These are phyloP conservation scores for Saxidomus purpurata DNA, from an alignment of 1,140 invertebrate genomes.

Conservation along the genomic window DNA sequence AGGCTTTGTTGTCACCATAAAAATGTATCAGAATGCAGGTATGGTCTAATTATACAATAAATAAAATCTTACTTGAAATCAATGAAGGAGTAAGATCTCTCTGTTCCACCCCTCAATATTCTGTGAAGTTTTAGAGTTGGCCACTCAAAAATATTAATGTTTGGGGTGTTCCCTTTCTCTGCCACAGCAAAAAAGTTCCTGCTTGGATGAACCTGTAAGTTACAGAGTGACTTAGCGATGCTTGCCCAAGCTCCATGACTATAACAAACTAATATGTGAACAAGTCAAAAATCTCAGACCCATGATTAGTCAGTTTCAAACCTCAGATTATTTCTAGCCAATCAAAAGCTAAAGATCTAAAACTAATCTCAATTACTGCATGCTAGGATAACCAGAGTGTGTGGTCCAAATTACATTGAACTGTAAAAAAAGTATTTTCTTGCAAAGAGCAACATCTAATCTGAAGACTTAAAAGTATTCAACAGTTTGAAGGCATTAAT, in stretches of 20 bases:
- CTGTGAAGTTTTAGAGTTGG: constrained; percentile 91
- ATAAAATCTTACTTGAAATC: constrained; percentile 90
- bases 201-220: constrained; percentile 88
- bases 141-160: constrained; percentile 94
- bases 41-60: too few relatives aligned
- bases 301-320: neutral
- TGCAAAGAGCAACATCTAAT: too few relatives aligned
- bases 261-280: neutral
- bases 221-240: neutral
- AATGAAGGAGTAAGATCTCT: constrained; percentile 90
- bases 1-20: too few relatives aligned
- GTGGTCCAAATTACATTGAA: too few relatives aligned
- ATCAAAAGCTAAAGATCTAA: too few relatives aligned
- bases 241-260: neutral
- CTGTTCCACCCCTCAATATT: constrained; percentile 92
- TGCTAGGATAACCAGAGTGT: too few relatives aligned
- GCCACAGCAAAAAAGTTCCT: constrained; percentile 93
- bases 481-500: too few relatives aligned
- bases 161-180: constrained; percentile 90
- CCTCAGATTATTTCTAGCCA: neutral
- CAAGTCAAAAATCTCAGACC: neutral
- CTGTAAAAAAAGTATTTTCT: too few relatives aligned
- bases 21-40: too few relatives aligned
- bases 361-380: too few relatives aligned
- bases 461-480: too few relatives aligned